Percentiles rank a stretch among this genome's conserved stretches.
Conservation (phyloP, 2,888 invertebrate species). For the Ceraclea dissimilis region DNA sequence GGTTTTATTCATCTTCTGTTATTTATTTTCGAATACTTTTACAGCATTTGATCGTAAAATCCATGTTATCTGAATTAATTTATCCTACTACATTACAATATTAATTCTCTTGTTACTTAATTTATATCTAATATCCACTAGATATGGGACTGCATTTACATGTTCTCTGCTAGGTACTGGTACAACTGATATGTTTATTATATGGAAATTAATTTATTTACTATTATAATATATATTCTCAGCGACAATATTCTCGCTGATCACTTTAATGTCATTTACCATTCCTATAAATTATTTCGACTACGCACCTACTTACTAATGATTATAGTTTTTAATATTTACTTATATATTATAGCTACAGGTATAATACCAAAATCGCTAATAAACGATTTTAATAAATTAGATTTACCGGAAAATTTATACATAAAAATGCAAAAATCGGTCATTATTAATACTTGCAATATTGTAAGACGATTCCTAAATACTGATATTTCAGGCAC, state of each 20-base stretch:
- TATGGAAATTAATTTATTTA: background rate
- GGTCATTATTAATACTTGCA: too few species aligned
- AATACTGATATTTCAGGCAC: too few species aligned
- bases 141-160: background rate
- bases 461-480: too few species aligned
- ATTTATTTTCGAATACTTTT: conserved; percentile 11
- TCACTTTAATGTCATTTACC: background rate
- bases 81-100: conserved; percentile 12
- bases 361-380: too few species aligned
- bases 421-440: too few species aligned
- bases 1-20: conserved; percentile 5
- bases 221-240: background rate
- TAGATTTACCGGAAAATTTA: too few species aligned
- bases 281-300: too few species aligned
- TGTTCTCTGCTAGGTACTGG: background rate
- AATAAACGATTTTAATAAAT: too few species aligned
- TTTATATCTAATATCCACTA: conserved; percentile 4
- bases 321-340: too few species aligned
- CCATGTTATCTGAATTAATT: conserved; percentile 17
- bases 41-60: conserved; percentile 9
- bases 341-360: too few species aligned
- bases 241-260: background rate
- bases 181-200: conserved; percentile 8
- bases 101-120: conserved; percentile 6
- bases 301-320: too few species aligned